Evolutionary conservation across 2,113 vertebrate genomes (phyloP).

Genomic region (Grammomys dolichurus): DNA sequence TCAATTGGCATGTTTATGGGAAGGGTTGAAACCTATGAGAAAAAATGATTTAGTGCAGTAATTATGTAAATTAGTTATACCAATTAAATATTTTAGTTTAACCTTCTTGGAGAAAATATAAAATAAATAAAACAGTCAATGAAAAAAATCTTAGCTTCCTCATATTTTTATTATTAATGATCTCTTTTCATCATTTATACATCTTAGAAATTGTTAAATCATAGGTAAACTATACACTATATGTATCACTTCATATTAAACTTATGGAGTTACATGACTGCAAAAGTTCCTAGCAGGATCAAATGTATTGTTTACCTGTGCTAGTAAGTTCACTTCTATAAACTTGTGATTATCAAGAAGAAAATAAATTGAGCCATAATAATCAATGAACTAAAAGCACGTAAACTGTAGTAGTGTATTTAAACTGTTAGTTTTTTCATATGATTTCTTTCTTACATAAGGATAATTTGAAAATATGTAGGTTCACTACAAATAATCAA

Average conservation of each 20-base stretch:
- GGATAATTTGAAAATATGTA: not conserved
- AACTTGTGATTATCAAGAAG: not conserved
- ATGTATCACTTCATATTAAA: not conserved
- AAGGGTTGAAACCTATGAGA: conserved; percentile 17
- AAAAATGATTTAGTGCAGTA: not conserved
- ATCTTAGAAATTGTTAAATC: not conserved
- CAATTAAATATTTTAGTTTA: conserved; percentile 64
- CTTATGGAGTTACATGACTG: not conserved
- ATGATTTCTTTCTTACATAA: not conserved
- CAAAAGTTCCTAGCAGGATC: not conserved
- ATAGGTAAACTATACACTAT: not conserved
- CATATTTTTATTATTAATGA: conserved; percentile 18
- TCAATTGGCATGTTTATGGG: conserved; percentile 53
- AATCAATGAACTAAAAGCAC: not conserved
- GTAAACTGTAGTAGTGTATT: not conserved
- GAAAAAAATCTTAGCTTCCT: not conserved
- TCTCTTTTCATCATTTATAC: not conserved
- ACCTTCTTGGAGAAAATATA: not conserved
- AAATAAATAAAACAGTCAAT: conserved; percentile 29
- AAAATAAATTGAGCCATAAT: not conserved
- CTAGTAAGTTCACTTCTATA: not conserved
- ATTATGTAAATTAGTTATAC: conserved; percentile 43
- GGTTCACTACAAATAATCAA: not conserved
- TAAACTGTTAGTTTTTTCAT: not conserved
- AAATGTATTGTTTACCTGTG: not conserved